Percentiles rank a stretch among this genome's conserved stretches.
Conservation (phyloP, 1,140 invertebrate genomes). For the Trachymyrmex septentrionalis region DNA sequence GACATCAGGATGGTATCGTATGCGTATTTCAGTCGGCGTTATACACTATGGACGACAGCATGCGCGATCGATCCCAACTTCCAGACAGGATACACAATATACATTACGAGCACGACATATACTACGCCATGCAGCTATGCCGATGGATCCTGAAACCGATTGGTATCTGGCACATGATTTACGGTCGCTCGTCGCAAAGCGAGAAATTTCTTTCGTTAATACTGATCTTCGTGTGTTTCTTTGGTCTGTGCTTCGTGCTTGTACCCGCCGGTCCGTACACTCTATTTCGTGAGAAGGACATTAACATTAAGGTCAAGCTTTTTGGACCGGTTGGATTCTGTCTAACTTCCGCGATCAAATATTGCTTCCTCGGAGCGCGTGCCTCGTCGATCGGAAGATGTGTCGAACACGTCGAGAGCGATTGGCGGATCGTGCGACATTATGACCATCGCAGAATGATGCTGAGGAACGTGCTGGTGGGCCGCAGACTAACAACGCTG, state of each 20-base stretch:
- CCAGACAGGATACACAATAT: slow-evolving; percentile 18
- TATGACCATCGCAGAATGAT: slow-evolving; percentile 54
- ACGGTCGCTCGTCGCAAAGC: neutral
- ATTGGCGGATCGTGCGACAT: slow-evolving; percentile 64
- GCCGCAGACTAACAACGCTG: slow-evolving; percentile 54
- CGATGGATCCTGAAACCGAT: slow-evolving; percentile 69
- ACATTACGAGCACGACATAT: slow-evolving; percentile 60
- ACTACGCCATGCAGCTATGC: slow-evolving; percentile 66
- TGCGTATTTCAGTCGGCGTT: slow-evolving; percentile 39
- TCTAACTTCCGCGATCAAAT: slow-evolving; percentile 68
- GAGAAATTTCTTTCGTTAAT: neutral
- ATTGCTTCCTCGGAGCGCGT: slow-evolving; percentile 45
- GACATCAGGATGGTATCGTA: neutral
- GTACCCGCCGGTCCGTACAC: slow-evolving; percentile 47
- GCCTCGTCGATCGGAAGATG: slow-evolving; percentile 50
- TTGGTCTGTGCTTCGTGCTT: slow-evolving; percentile 50
- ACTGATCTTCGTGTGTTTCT: slow-evolving; percentile 24
- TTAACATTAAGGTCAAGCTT: slow-evolving; percentile 57
- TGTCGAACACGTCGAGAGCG: slow-evolving; percentile 62
- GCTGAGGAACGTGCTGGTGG: slow-evolving; percentile 61
- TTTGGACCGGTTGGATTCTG: slow-evolving; percentile 70
- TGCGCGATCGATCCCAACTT: slow-evolving; percentile 46
- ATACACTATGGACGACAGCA: neutral
- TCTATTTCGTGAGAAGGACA: slow-evolving; percentile 56
- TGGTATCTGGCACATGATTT: slow-evolving; percentile 71